phyloP scores from a whole-genome alignment of 2,888 invertebrate species.

The Drosophila picticornis region DNA sequence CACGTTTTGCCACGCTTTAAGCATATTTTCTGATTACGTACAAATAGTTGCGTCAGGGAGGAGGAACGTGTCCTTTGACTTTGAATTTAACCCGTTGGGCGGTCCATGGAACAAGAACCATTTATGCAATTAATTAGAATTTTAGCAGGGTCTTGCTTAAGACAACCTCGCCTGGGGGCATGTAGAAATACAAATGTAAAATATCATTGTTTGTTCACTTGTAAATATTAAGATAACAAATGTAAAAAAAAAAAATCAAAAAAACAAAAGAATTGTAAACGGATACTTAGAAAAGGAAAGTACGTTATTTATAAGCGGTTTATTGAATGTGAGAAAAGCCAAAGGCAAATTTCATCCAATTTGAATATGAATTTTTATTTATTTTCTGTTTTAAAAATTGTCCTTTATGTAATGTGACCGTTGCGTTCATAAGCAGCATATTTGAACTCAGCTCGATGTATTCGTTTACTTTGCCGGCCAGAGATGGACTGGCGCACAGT shows the following conservation, averaged over 20 bases:
- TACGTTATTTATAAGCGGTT: conserved; percentile 16
- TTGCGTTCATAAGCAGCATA: conserved; percentile 22
- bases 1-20: conserved; percentile 26
- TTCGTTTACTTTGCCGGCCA: conserved; percentile 23
- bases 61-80: conserved; percentile 18
- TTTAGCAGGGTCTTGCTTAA: conserved; percentile 36
- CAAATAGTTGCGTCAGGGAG: conserved; percentile 22
- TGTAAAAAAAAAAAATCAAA: background rate
- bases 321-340: conserved; percentile 7
- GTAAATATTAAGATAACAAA: background rate
- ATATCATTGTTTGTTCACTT: conserved; percentile 6
- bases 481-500: conserved; percentile 38
- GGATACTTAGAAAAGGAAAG: background rate
- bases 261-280: background rate
- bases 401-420: conserved; percentile 13
- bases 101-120: conserved; percentile 24
- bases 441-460: conserved; percentile 31
- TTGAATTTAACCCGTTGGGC: conserved; percentile 20
- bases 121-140: conserved; percentile 58
- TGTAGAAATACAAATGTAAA: conserved; percentile 24
- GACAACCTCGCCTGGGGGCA: conserved; percentile 13
- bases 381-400: conserved; percentile 6
- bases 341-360: conserved; percentile 22
- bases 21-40: conserved; percentile 53
- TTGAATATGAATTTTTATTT: background rate